Percentiles rank a stretch among this genome's conserved stretches.
These are phyloP conservation scores for Phyllotreta striolata DNA, from an alignment of 2,888 invertebrate genomes.

Conservation along the genomic window DNA sequence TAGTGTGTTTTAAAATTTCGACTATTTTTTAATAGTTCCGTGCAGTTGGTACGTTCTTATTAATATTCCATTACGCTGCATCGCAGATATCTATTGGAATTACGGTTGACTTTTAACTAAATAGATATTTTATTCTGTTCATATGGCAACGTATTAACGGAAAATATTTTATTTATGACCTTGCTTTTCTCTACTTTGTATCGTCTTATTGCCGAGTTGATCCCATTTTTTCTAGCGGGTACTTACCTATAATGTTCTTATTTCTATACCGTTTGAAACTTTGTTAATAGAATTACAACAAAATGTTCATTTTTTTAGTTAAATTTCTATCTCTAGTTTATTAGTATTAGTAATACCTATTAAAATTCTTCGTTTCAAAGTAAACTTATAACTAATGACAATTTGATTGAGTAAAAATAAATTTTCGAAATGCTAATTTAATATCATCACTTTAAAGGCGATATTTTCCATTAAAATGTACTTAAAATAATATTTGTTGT, in stretches of 20 bases:
- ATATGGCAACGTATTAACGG: background rate
- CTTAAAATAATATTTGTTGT: background rate
- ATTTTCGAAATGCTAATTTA: slow-evolving; percentile 18
- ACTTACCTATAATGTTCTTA: slow-evolving; percentile 1
- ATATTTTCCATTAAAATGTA: slow-evolving; percentile 11
- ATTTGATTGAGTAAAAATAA: slow-evolving; percentile 25
- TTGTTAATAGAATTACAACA: too few relatives aligned
- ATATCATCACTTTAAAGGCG: background rate
- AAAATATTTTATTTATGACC: slow-evolving; percentile 5
- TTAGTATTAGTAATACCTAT: slow-evolving; percentile 14
- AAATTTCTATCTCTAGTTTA: slow-evolving; percentile 14
- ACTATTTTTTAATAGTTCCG: too few relatives aligned
- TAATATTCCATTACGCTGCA: too few relatives aligned
- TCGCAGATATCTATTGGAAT: too few relatives aligned
- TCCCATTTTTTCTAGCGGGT: slow-evolving; percentile 3
- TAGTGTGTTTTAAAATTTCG: too few relatives aligned
- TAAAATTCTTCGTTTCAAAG: slow-evolving; percentile 12
- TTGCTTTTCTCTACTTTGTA: slow-evolving; percentile 4
- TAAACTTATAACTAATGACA: slow-evolving; percentile 17
- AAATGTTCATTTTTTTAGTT: slow-evolving; percentile 9
- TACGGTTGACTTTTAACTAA: too few relatives aligned
- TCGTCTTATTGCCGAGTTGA: slow-evolving; percentile 2
- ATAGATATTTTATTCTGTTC: background rate
- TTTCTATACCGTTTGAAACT: background rate
- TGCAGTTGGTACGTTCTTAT: too few relatives aligned